These are phyloP conservation scores for Falco cherrug DNA, from an alignment of 2,797 vertebrate species.

Conservation along the genomic window DNA sequence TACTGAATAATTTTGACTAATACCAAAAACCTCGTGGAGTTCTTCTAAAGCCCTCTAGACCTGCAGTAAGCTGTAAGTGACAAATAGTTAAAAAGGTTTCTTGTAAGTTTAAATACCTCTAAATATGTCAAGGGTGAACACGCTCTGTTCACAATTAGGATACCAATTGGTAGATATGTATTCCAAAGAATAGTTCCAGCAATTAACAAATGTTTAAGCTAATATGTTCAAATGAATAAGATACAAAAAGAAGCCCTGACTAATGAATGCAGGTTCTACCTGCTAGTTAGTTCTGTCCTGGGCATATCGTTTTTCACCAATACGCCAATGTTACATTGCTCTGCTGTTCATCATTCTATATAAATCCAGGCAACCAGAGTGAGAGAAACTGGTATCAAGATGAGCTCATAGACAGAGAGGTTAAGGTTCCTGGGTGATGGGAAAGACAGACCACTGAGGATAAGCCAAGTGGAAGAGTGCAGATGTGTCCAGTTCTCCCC, in stretches of 20 bases:
- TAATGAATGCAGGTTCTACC: neutral
- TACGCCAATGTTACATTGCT: neutral
- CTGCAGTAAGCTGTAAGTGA: neutral
- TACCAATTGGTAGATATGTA: neutral
- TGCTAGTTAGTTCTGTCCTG: neutral
- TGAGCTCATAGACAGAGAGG: neutral
- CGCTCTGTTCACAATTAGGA: neutral
- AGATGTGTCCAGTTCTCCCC: neutral
- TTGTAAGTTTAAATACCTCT: neutral
- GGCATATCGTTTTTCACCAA: neutral
- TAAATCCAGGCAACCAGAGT: neutral
- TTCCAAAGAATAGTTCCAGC: neutral
- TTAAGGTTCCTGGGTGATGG: neutral
- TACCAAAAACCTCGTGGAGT: rapidly evolving
- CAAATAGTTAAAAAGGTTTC: neutral
- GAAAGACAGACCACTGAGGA: neutral
- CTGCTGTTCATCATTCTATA: neutral
- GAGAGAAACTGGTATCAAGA: neutral
- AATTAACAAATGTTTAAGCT: neutral
- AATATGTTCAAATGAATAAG: neutral
- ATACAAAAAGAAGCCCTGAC: neutral
- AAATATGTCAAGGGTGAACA: neutral
- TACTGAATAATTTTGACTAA: neutral
- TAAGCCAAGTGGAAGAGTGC: neutral
- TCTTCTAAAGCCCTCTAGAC: neutral